Evolutionary conservation across 1,140 invertebrate species (phyloP).

Genomic region (Habropoda laboriosa): DNA sequence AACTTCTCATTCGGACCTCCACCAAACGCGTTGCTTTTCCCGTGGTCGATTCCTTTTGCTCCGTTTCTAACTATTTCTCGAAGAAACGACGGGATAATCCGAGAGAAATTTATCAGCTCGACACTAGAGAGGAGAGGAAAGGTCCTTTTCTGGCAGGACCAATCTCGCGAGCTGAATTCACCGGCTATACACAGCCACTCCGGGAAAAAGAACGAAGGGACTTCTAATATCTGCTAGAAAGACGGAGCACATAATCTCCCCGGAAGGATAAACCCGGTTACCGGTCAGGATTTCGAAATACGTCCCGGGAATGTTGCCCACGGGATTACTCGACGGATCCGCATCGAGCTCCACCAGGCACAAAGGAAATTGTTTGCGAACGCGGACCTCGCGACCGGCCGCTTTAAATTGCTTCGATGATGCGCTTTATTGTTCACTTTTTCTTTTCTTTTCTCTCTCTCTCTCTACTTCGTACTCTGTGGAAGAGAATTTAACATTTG

Average conservation of each 20-base stretch:
- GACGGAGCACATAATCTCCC: conserved; percentile 64
- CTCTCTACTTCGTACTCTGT: too few species aligned
- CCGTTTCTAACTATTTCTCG: conserved; percentile 52
- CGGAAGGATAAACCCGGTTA: conserved; percentile 57
- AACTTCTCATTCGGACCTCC: neutral
- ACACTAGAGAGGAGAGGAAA: neutral
- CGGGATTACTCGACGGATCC: conserved; percentile 1
- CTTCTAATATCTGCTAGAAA: conserved; percentile 65
- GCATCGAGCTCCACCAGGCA: neutral
- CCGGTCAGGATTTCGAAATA: conserved; percentile 60
- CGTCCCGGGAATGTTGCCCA: conserved; percentile 33
- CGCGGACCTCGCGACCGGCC: neutral
- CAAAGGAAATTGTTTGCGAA: conserved; percentile 18
- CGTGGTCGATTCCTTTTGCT: neutral
- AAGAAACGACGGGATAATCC: conserved; percentile 62
- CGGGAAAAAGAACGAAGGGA: conserved; percentile 52
- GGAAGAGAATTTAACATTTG: too few species aligned
- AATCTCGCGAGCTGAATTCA: conserved; percentile 62
- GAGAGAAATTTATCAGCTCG: conserved; percentile 61
- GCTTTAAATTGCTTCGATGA: conserved; percentile 2
- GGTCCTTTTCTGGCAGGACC: conserved; percentile 40
- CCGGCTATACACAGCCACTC: conserved; percentile 5
- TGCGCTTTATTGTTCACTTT: neutral
- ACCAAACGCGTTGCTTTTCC: neutral
- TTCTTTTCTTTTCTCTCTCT: too few species aligned